Percentiles rank a stretch among this genome's conserved stretches.
Conservation (phyloP, 2,888 invertebrate genomes). For the Andrena trimmerana region DNA sequence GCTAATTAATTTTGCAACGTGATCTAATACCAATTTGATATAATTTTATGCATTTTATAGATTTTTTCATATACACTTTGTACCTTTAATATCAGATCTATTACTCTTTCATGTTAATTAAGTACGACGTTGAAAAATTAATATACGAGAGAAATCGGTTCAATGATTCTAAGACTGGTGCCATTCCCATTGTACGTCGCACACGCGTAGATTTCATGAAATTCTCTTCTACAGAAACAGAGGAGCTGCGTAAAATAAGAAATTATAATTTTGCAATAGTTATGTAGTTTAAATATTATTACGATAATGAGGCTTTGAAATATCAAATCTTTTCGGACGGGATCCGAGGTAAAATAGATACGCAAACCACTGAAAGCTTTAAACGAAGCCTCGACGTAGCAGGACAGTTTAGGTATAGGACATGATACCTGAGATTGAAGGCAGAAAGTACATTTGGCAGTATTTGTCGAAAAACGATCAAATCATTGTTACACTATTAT, state of each 20-base stretch:
- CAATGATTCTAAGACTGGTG: constrained; percentile 55
- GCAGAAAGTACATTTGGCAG: constrained; percentile 58
- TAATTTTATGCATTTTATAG: constrained; percentile 32
- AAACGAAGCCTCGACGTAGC: constrained; percentile 36
- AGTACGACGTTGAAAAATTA: constrained; percentile 25
- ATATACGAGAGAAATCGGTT: constrained; percentile 36
- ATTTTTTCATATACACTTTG: constrained; percentile 47
- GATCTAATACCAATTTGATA: constrained; percentile 17
- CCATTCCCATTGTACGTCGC: constrained; percentile 55
- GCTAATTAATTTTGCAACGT: constrained; percentile 22
- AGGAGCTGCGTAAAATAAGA: not conserved
- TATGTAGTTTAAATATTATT: constrained; percentile 46
- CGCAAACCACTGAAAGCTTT: constrained; percentile 42
- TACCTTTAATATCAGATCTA: constrained; percentile 32
- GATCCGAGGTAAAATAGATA: constrained; percentile 30
- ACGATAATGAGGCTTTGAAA: constrained; percentile 28
- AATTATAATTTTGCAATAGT: constrained; percentile 45
- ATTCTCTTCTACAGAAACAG: not conserved
- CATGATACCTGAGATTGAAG: constrained; percentile 39
- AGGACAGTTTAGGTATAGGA: constrained; percentile 37
- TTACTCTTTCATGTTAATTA: constrained; percentile 35
- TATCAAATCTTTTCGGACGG: constrained; percentile 43
- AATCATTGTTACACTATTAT: constrained; percentile 60
- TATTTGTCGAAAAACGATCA: constrained; percentile 65
- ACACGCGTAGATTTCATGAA: constrained; percentile 6